Evolutionary conservation across 2,797 vertebrate species (phyloP).

Genomic region (Poeciliopsis gracilis): DNA sequence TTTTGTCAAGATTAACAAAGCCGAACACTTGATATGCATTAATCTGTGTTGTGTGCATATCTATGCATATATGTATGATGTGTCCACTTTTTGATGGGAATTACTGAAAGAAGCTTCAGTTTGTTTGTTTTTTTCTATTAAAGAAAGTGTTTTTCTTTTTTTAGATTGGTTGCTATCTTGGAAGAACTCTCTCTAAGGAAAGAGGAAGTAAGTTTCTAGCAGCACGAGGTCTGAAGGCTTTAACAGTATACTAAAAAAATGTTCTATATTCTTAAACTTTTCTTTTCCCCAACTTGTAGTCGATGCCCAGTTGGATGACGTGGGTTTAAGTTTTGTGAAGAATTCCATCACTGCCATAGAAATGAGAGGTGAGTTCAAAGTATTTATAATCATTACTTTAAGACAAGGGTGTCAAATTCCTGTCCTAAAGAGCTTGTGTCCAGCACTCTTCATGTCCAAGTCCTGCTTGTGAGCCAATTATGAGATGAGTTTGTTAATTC

Average conservation of each 20-base stretch:
- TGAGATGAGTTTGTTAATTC: not conserved
- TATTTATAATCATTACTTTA: not conserved
- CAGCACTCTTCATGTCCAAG: not conserved
- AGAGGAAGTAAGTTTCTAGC: constrained; percentile 79
- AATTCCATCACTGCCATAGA: constrained; percentile 94
- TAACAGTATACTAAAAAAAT: not conserved
- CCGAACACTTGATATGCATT: not conserved
- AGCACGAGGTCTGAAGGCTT: not conserved
- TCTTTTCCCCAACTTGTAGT: constrained; percentile 56
- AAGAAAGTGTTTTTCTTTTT: not conserved
- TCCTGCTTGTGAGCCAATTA: not conserved
- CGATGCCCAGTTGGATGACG: constrained; percentile 90
- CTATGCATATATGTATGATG: too few species aligned
- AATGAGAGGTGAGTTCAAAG: constrained; percentile 83
- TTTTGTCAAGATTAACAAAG: not conserved
- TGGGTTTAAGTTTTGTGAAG: constrained; percentile 90
- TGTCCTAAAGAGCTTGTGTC: not conserved
- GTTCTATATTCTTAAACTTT: not conserved
- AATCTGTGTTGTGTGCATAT: not conserved
- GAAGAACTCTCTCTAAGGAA: constrained; percentile 78
- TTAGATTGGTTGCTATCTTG: constrained; percentile 74
- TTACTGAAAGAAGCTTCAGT: not conserved
- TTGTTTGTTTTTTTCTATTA: not conserved
- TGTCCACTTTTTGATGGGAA: not conserved
- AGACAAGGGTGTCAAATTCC: not conserved